phyloP scores from a whole-genome alignment of 2,797 vertebrate species.

The Percopsis omiscomaycus region DNA sequence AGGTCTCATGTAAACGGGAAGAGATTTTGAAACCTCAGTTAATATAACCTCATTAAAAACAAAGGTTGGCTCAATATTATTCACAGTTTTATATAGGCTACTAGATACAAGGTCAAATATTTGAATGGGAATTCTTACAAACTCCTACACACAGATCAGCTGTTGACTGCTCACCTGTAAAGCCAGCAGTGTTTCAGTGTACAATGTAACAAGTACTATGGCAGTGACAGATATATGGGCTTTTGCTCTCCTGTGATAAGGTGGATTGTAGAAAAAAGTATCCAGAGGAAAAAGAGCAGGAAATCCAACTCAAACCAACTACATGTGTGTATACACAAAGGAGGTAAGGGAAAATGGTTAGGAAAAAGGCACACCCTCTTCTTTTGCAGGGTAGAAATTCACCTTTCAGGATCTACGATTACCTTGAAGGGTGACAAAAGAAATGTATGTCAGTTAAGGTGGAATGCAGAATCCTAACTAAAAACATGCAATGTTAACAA shows the following conservation, averaged over 20 bases:
- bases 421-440: slow-evolving; percentile 33
- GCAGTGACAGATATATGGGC: not conserved
- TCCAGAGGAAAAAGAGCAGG: slow-evolving; percentile 21
- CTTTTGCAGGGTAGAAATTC: slow-evolving; percentile 32
- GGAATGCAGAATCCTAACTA: not conserved
- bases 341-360: slow-evolving; percentile 15
- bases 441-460: not conserved
- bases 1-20: slow-evolving; percentile 1
- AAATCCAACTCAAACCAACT: slow-evolving; percentile 15
- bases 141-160: not conserved
- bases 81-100: slow-evolving; percentile 22
- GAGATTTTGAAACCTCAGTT: no score
- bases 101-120: not conserved
- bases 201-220: not conserved
- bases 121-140: not conserved
- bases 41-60: slow-evolving; percentile 23
- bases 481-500: not conserved
- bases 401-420: slow-evolving; percentile 38
- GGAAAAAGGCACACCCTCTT: slow-evolving; percentile 63
- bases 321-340: slow-evolving; percentile 5
- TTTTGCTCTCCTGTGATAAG: not conserved
- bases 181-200: slow-evolving; percentile 3
- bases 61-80: slow-evolving; percentile 24
- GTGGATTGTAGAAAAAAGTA: not conserved
- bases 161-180: not conserved